Evolutionary conservation across 2,888 invertebrate genomes (phyloP).

Genomic region (Drosophila cognata): DNA sequence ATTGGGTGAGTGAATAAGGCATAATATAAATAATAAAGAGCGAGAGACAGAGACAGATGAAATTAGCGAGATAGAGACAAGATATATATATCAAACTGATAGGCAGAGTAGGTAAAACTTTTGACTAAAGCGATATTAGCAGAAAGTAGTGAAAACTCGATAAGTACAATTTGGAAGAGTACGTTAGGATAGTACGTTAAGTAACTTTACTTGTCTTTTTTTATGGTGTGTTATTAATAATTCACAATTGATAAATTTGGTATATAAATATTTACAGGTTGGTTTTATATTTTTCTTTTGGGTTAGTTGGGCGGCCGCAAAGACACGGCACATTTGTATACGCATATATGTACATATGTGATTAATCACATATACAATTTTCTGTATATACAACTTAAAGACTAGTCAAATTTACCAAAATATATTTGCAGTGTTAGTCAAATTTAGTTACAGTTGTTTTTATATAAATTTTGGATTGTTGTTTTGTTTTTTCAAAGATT

Average conservation of each 20-base stretch:
- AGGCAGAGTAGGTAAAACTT: constrained; percentile 43
- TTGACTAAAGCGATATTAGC: constrained; percentile 64
- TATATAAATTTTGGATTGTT: constrained; percentile 32
- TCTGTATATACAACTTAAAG: constrained; percentile 81
- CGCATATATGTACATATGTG: constrained; percentile 74
- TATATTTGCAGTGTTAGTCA: constrained; percentile 71
- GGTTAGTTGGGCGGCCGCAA: constrained; percentile 60
- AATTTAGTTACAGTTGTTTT: constrained; percentile 80
- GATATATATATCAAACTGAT: constrained; percentile 29
- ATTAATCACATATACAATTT: constrained; percentile 70
- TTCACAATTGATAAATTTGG: constrained; percentile 72
- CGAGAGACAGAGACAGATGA: constrained; percentile 30
- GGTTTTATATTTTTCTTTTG: constrained; percentile 34
- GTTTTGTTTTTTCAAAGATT: constrained; percentile 29
- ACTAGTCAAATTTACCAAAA: constrained; percentile 81
- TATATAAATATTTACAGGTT: constrained; percentile 75
- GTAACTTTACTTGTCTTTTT: constrained; percentile 41
- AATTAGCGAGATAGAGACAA: constrained; percentile 26
- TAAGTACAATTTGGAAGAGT: constrained; percentile 74
- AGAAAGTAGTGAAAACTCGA: constrained; percentile 51
- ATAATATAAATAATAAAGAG: constrained; percentile 37
- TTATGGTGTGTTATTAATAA: constrained; percentile 67
- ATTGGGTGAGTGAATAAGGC: constrained; percentile 64
- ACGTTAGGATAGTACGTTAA: constrained; percentile 51
- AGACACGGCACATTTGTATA: constrained; percentile 55